Conservation (phyloP, 2,113 vertebrate species). For the Eurypyga helias region DNA sequence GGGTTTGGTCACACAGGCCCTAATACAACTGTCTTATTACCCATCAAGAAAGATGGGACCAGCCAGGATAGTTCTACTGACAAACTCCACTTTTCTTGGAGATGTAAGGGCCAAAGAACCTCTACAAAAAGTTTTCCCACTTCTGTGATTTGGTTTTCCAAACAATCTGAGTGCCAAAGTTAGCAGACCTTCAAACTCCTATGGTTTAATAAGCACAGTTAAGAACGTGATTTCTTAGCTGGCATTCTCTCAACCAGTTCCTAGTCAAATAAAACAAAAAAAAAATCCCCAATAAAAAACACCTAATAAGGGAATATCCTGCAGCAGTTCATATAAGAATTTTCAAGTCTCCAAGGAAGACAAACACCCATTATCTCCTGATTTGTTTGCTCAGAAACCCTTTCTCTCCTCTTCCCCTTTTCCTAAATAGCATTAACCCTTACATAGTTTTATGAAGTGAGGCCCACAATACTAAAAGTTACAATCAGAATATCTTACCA, state of each 20-base stretch:
- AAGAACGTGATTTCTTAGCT: neutral
- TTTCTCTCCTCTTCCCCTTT: neutral
- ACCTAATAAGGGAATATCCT: neutral
- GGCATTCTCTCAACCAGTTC: neutral
- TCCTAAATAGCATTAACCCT: neutral
- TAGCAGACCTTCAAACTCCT: neutral
- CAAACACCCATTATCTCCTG: neutral
- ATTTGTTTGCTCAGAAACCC: neutral
- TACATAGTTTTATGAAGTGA: neutral
- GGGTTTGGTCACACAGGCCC: neutral
- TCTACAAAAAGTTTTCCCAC: neutral
- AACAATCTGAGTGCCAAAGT: neutral
- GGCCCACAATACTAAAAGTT: neutral
- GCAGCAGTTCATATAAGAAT: neutral
- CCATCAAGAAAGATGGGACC: neutral
- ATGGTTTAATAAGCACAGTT: neutral
- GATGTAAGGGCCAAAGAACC: neutral
- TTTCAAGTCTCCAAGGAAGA: neutral
- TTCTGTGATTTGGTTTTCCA: neutral
- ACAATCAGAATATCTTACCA: neutral
- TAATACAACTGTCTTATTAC: neutral
- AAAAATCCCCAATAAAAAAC: neutral
- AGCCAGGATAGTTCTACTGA: neutral
- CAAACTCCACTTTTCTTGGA: neutral
- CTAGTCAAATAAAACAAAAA: neutral